These are phyloP conservation scores for Okapia johnstoni DNA, from an alignment of 2,113 vertebrate species.

Conservation along the genomic window DNA sequence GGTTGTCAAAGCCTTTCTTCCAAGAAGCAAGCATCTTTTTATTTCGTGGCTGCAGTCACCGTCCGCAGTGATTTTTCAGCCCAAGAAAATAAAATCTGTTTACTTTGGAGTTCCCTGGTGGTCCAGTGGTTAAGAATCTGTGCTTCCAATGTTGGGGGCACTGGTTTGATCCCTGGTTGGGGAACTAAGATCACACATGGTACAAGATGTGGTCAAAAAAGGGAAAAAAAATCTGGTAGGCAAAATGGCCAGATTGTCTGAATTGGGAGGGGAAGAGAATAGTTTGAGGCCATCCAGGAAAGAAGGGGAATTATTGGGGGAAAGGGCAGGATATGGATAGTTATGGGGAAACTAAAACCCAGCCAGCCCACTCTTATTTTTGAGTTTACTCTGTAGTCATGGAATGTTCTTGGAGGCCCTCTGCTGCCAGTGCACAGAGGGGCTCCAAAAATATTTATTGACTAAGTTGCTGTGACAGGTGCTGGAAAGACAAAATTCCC, in stretches of 20 bases:
- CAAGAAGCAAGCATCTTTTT: neutral
- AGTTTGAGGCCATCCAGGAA: neutral
- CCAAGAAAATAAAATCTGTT: neutral
- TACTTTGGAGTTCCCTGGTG: neutral
- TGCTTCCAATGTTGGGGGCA: neutral
- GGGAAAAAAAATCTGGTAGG: accelerated
- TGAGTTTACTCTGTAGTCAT: neutral
- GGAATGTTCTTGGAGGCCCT: neutral
- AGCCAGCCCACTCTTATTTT: neutral
- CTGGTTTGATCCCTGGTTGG: neutral
- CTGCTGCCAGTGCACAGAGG: neutral
- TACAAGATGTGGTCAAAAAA: neutral
- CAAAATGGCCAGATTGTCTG: neutral
- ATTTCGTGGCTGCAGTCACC: neutral
- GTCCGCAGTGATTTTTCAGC: neutral
- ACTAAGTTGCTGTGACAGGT: neutral
- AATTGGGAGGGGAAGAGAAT: neutral
- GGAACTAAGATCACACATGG: neutral
- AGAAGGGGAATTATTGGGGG: neutral
- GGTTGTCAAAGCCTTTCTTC: neutral
- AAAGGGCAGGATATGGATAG: neutral
- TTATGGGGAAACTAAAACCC: neutral
- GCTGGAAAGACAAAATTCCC: neutral
- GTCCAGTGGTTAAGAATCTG: neutral
- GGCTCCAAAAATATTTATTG: neutral